Evolutionary conservation across 1,140 invertebrate genomes (phyloP).

Genomic region (Ericerus pela): DNA sequence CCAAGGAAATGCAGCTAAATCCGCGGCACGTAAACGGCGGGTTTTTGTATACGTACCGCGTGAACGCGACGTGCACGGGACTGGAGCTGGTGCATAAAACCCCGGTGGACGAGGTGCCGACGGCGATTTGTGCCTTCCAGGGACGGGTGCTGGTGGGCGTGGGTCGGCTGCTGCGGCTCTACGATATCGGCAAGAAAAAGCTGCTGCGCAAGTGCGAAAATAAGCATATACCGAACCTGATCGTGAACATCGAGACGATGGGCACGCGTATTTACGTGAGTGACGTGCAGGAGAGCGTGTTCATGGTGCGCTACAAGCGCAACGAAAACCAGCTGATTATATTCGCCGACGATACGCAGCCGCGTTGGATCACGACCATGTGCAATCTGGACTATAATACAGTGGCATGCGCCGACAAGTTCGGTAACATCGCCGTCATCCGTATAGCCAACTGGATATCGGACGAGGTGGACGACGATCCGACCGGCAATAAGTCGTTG

Average conservation of each 20-base stretch:
- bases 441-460: slow-evolving; percentile 76
- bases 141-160: slow-evolving; percentile 83
- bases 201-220: slow-evolving; percentile 96
- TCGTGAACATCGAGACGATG: slow-evolving; percentile 83
- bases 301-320: slow-evolving; percentile 88
- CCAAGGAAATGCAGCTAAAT: slow-evolving; percentile 78
- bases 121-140: slow-evolving; percentile 79
- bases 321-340: slow-evolving; percentile 95
- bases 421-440: slow-evolving; percentile 91
- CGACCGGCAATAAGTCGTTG: slow-evolving; percentile 91
- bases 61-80: slow-evolving; percentile 51
- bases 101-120: slow-evolving; percentile 81
- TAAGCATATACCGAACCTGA: slow-evolving; percentile 89
- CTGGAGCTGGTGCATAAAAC: slow-evolving; percentile 90
- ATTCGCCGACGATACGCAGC: slow-evolving; percentile 95
- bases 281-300: slow-evolving; percentile 95
- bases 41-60: slow-evolving; percentile 72
- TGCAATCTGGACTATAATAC: slow-evolving; percentile 94
- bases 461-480: slow-evolving; percentile 98
- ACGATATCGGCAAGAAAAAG: slow-evolving; percentile 96
- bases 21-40: slow-evolving; percentile 65
- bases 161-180: slow-evolving; percentile 78
- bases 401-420: slow-evolving; percentile 91
- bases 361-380: slow-evolving; percentile 85
- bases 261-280: slow-evolving; percentile 87